phyloP scores from a whole-genome alignment of 2,797 vertebrate species.

The Sternotherus odoratus region DNA sequence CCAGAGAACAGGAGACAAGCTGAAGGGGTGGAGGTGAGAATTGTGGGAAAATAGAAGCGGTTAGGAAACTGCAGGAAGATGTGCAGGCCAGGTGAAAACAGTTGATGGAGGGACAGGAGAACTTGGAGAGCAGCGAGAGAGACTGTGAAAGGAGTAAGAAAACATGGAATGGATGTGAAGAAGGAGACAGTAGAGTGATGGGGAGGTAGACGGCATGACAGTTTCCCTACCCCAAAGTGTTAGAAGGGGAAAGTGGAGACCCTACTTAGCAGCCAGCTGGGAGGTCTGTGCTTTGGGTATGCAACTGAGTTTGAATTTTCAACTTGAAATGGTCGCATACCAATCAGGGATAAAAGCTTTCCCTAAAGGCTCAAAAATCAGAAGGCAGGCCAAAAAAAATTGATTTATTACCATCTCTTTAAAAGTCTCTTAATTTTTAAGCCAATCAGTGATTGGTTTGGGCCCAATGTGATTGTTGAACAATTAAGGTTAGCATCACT shows the following conservation, averaged over 20 bases:
- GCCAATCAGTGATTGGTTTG: not conserved
- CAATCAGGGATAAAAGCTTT: not conserved
- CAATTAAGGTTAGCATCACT: not conserved
- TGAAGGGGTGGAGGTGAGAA: not conserved
- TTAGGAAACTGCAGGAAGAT: not conserved
- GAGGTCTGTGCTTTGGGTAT: fast-evolving
- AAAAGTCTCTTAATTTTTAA: not conserved
- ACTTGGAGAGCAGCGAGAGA: not conserved
- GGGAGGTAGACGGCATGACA: not conserved
- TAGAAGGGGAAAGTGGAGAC: not conserved
- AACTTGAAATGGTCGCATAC: not conserved
- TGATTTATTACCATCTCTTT: not conserved
- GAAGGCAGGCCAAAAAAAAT: not conserved
- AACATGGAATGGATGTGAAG: not conserved
- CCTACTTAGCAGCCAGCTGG: not conserved
- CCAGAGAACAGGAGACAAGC: not conserved
- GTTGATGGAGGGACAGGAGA: not conserved
- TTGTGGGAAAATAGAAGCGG: not conserved
- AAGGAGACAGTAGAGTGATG: not conserved
- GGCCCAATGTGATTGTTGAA: not conserved
- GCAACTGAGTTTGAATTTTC: not conserved
- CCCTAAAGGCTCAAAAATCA: not conserved
- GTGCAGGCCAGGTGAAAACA: not conserved
- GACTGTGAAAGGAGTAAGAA: not conserved
- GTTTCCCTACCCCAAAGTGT: not conserved